Evolutionary conservation across 2,888 invertebrate genomes (phyloP), one percentile per base, ranked within the genome.

Genomic region (Therioaphis trifolii): DNA sequence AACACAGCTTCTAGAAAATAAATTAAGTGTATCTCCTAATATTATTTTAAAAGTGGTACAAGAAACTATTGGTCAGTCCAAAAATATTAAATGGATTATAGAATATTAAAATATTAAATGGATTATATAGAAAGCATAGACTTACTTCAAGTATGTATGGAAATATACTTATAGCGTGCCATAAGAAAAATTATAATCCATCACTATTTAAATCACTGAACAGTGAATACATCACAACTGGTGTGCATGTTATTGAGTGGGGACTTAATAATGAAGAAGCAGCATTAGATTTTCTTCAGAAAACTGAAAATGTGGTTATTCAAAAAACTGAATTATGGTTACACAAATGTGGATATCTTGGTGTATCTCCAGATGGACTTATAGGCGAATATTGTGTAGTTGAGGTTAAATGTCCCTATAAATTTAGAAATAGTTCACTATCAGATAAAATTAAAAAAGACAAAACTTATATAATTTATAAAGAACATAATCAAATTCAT

Each of bases 321-420:
- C 11, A 58, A 58, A 61, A 61, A 61, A 61, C 58, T 61, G 27
- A 14, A 24, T 27, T 61, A 61, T 61, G 58, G 58, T 61, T 61
- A 27, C 24, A 27, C 12, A 27, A 11, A 14, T 27, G 27, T 61
- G 58, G 58, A 61, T 61, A 27, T 4, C 58, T 61, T 61, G 58
- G 58, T 61, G 12, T 12, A 12, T 61, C 58, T 2, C 27, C 27
- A 12, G 58, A 61, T 61, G 27, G 58, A 14, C 58, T 61, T 61
- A 12, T 61, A 12, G 58, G 58, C 1, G 58, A 61, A 27, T 21
- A 21, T 12, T 1, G 12, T 61, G 58, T 61, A 12, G 27, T 61
- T 24, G 58, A 61, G 12, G 58, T 61, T 12, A 61, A 61, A 61
- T 61, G 58, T 14, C 58, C 58, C 11, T 61, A 27, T 12, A 61